Evolutionary conservation across 2,888 invertebrate species (phyloP).

Genomic region (Andrena haemorrhoa): DNA sequence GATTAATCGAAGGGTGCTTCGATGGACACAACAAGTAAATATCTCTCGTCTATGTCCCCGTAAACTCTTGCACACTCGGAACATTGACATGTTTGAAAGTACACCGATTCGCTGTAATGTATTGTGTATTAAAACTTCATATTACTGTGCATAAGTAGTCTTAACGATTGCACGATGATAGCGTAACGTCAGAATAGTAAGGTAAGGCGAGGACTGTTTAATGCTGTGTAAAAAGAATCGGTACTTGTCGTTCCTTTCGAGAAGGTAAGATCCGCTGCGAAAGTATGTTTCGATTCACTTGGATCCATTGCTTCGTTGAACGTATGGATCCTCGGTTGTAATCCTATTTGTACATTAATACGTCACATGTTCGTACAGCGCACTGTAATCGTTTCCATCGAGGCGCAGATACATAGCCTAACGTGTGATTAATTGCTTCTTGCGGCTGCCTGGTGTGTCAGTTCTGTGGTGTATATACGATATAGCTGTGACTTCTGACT

Average conservation of each 20-base stretch:
- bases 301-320: slow-evolving; percentile 5
- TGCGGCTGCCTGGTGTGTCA: slow-evolving; percentile 66
- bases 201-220: slow-evolving; percentile 13
- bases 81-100: neutral
- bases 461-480: slow-evolving; percentile 44
- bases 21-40: neutral
- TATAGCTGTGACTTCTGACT: slow-evolving; percentile 43
- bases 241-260: slow-evolving; percentile 9
- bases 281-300: slow-evolving; percentile 22
- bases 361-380: slow-evolving; percentile 22
- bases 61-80: neutral
- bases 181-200: slow-evolving; percentile 27
- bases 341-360: slow-evolving; percentile 48
- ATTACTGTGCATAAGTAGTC: slow-evolving; percentile 14
- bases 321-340: slow-evolving; percentile 27
- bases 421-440: slow-evolving; percentile 62
- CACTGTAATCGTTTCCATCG: slow-evolving; percentile 51
- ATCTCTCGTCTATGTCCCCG: neutral
- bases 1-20: neutral
- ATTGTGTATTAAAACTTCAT: slow-evolving; percentile 1
- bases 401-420: slow-evolving; percentile 55
- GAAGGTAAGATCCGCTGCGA: slow-evolving; percentile 50
- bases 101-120: slow-evolving; percentile 7
- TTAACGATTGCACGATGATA: neutral
- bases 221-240: neutral